Percentiles rank a stretch among this genome's conserved stretches.
phyloP scores from a whole-genome alignment of 2,888 invertebrate genomes.

The Leptothorax acervorum region DNA sequence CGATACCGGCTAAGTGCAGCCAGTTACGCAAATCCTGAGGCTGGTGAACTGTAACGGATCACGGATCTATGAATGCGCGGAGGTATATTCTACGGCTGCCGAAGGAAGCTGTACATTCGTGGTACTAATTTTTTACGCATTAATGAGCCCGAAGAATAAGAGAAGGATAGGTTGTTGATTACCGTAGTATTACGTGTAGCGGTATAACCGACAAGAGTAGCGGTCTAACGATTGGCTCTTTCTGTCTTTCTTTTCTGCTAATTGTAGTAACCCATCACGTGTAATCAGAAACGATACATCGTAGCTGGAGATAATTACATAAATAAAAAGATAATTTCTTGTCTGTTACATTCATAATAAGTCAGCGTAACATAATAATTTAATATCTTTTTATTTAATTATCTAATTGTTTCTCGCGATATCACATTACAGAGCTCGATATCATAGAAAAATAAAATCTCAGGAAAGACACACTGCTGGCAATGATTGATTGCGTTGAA shows the following conservation, averaged over 20 bases:
- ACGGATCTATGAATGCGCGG: slow-evolving; percentile 18
- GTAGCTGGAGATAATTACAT: background rate
- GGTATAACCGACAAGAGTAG: slow-evolving; percentile 13
- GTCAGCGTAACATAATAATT: background rate
- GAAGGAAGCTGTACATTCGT: slow-evolving; percentile 22
- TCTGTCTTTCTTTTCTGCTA: background rate
- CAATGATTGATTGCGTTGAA: slow-evolving; percentile 37
- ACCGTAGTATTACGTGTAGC: slow-evolving; percentile 21
- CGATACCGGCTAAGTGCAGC: slow-evolving; percentile 55
- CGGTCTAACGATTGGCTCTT: background rate
- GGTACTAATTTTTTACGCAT: slow-evolving; percentile 46
- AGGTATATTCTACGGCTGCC: slow-evolving; percentile 6
- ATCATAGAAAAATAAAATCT: slow-evolving; percentile 21
- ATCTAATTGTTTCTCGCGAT: slow-evolving; percentile 1
- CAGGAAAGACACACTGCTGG: background rate
- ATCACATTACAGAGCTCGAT: background rate
- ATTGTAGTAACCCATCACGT: background rate
- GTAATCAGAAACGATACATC: background rate
- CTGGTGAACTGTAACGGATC: slow-evolving; percentile 61
- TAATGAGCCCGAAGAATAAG: slow-evolving; percentile 33
- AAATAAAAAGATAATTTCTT: background rate
- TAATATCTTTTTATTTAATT: background rate
- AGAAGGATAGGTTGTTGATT: slow-evolving; percentile 26
- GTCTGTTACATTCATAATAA: background rate
- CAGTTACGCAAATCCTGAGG: slow-evolving; percentile 61